Evolutionary conservation across 1,140 invertebrate genomes (phyloP), one percentile per base, ranked within the genome.

Genomic region (Rhagoletis zephyria): DNA sequence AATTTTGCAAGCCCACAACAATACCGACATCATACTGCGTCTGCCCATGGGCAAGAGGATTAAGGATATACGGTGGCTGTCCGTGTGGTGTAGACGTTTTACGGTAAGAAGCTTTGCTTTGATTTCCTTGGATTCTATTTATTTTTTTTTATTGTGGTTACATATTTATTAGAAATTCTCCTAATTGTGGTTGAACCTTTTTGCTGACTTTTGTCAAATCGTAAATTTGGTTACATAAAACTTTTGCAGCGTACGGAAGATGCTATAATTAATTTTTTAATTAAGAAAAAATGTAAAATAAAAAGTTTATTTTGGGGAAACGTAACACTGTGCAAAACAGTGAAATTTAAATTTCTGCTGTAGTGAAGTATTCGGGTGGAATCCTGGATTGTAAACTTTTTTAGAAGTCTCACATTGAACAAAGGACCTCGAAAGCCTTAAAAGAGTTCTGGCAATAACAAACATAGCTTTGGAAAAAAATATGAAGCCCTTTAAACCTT

Each of bases 61-160:
- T 91, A 95, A 95, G 90, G 97, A 98, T 93, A 97, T 98, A 93
- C 95, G 95, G 93, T 98, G 97, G 96, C 95, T 98, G 87, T 96
- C 96, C 86, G 96, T 98, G 40, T 98, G 97, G 97, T 98, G 97
- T 93, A 94, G 96, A 89, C 94, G 97, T 91, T 98, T 98, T 93
- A 97, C 96, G 89, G 97, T 98, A 94, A 97, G 96, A 42, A 77
- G 61, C 85, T 81, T 85, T 81, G 0, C 45, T 85, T 85, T 64
- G 30, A 30, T 30, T 30, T 61, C 9, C 45, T 81, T 63, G 0
- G 30, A 30, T 30, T 30, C 30, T 30, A 30, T 30, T 30, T 30
- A 30, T 30, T 30, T 30, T 30, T 30, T 56, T 56, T 56, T 81
- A 48, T 30, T 81, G 74, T 19, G 74, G 74, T 81, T 81, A 19